phyloP scores from a whole-genome alignment of 1,140 invertebrate species.

The Cyphomyrmex costatus region DNA sequence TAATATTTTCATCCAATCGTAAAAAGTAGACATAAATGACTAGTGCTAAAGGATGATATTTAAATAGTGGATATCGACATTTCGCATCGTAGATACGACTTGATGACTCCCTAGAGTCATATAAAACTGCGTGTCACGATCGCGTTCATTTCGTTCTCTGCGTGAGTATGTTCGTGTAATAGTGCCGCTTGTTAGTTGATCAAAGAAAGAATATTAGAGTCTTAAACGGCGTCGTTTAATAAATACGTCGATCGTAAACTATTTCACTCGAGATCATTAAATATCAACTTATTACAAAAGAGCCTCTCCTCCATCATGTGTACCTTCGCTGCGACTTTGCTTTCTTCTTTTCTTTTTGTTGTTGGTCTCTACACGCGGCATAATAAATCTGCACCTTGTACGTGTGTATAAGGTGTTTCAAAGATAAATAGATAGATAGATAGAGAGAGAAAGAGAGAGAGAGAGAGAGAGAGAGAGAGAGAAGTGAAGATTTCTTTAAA shows the following conservation, averaged over 20 bases:
- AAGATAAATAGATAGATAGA: no score
- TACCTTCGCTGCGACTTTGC: not conserved
- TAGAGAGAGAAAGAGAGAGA: no score
- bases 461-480: no score
- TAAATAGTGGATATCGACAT: conserved; percentile 49
- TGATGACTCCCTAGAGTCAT: conserved; percentile 46
- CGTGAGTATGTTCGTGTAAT: conserved; percentile 50
- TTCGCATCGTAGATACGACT: conserved; percentile 23
- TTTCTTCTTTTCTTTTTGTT: conserved; percentile 58
- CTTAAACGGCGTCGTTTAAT: conserved; percentile 82
- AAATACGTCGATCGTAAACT: conserved; percentile 84
- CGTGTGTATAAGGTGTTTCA: not conserved
- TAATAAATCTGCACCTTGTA: conserved; percentile 79
- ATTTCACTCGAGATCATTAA: conserved; percentile 80
- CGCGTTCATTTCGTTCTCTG: conserved; percentile 60
- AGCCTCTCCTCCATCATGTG: conserved; percentile 44
- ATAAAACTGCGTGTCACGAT: conserved; percentile 47
- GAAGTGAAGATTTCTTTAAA: not conserved
- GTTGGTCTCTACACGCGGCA: conserved; percentile 42
- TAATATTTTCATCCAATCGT: conserved; percentile 12
- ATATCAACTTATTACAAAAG: conserved; percentile 81
- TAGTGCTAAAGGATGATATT: conserved; percentile 48
- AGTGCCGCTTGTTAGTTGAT: conserved; percentile 78
- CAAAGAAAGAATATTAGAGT: conserved; percentile 64
- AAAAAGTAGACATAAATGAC: not conserved